Evolutionary conservation across 2,888 invertebrate species (phyloP), one percentile per base, ranked within the genome.

Genomic region (Altica lythri): DNA sequence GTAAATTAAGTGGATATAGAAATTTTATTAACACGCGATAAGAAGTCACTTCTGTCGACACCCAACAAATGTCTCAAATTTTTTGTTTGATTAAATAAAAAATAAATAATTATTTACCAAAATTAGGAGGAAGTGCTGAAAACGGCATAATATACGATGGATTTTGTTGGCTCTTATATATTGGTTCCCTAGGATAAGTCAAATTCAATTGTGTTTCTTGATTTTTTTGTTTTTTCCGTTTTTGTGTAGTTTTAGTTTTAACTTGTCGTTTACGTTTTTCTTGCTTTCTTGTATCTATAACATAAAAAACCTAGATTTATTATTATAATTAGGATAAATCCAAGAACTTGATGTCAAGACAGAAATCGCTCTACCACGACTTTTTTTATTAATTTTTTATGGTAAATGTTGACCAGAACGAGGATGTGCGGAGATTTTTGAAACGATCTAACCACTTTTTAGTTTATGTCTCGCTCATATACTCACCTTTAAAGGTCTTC

Each of bases 101-200:
- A 43, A 50, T 2, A 2, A 27, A n/a, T n/a, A n/a, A n/a, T n/a
- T n/a, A 38, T 55, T 55, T 56, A 63, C 63, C 57, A 38, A 63
- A 63, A 49, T 55, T 48, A 10, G 54, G 51, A 17, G 63, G 63
- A 27, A 63, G 53, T 8, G 53, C 55, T 6, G 56, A 54, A 25
- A 52, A 60, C 5, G 60, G 60, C 14, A 60, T 53, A 8, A 60
- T 37, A 47, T 57, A 57, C 2, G 49, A 17, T 1, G 55, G 55
- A 9, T 45, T 50, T 18, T 47, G 38, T 2, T 59, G 49, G 13
- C 42, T 56, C 9, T 30, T 51, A 27, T 59, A 59, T 2, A 56
- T 48, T 1, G 55, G 55, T 29, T 25, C 34, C 9, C 50, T 38
- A 16, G 37, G 46, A 17, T 42, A 38, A 1, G 38, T 4, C 4